A percentile compares a stretch with the other conserved stretches of the same genome.
Evolutionary conservation across 2,797 vertebrate genomes (phyloP).

Genomic region (Enteromius paludinosus): DNA sequence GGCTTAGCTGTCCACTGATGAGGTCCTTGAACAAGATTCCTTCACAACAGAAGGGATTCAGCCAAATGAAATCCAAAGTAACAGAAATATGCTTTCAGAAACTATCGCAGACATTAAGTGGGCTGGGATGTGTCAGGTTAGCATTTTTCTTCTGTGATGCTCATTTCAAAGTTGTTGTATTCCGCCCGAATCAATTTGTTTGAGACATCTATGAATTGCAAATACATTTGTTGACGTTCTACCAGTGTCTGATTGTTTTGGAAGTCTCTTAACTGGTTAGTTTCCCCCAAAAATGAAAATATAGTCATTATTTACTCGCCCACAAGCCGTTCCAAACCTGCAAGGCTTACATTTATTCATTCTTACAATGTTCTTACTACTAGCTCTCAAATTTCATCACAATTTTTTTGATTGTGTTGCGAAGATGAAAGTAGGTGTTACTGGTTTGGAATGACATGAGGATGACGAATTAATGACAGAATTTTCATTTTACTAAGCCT

Average conservation of each 20-base stretch:
- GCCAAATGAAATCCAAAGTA: conserved; percentile 38
- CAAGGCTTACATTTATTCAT: background rate
- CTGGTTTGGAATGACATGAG: background rate
- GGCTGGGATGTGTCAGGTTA: background rate
- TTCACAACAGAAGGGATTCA: background rate
- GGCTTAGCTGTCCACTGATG: background rate
- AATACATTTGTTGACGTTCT: background rate
- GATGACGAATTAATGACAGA: background rate
- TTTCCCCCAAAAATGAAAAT: background rate
- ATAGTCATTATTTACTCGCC: background rate
- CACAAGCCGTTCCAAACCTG: background rate
- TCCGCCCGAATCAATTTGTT: background rate
- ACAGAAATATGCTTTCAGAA: conserved; percentile 68
- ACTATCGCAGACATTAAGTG: background rate
- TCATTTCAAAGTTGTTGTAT: background rate
- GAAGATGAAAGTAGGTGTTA: background rate
- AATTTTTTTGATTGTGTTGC: background rate
- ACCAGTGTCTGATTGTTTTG: background rate
- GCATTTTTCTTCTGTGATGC: background rate
- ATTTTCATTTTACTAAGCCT: background rate
- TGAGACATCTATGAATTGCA: background rate
- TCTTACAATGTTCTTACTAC: background rate
- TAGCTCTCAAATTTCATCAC: background rate
- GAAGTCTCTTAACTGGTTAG: background rate
- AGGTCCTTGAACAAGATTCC: background rate